Evolutionary conservation across 1,140 invertebrate species (phyloP), one percentile per base, ranked within the genome.

Genomic region (Drosophila gunungcola): DNA sequence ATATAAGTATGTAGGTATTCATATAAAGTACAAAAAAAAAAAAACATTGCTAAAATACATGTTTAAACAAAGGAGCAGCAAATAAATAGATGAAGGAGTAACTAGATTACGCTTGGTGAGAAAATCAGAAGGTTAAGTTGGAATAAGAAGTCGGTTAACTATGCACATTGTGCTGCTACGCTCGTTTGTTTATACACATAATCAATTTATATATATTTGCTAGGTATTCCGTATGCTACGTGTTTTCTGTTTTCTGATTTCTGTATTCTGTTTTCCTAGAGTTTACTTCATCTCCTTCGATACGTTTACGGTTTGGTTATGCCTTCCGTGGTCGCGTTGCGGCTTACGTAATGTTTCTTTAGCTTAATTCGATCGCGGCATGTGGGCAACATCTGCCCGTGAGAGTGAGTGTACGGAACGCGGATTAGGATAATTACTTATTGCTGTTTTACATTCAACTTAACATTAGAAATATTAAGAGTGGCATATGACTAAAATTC

Each of bases 121-220:
- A n/a, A 49, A 75, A 51, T 61, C 73, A 68, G 48, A 83, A 63
- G 57, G 64, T 62, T 46, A 42, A 39, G n/a, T 56, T 67, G 73
- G 61, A 76, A 76, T 67, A 65, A 65, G 52, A 70, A 57, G 38
- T 48, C 48, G 45, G 80, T 77, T 85, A 82, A 88, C 83, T 85
- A 85, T 69, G 78, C 82, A 81, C 81, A 77, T 46, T 83, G 57
- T 80, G 81, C 82, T 73, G 74, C 62, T 83, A 85, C 51, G 56
- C 73, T 75, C 78, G 39, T 70, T 78, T 85, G 68, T 85, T 85
- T 85, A 82, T 88, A 75, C 78, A 85, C 70, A 67, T 80, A 77
- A 64, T 77, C 29, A 63, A 62, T 82, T 78, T 54, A 53, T 54
- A 57, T 62, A 64, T 82, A 88, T 85, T 85, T 65, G 69, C 83